phyloP scores from a whole-genome alignment of 2,888 invertebrate genomes.

The Blastobasis lacticolella region DNA sequence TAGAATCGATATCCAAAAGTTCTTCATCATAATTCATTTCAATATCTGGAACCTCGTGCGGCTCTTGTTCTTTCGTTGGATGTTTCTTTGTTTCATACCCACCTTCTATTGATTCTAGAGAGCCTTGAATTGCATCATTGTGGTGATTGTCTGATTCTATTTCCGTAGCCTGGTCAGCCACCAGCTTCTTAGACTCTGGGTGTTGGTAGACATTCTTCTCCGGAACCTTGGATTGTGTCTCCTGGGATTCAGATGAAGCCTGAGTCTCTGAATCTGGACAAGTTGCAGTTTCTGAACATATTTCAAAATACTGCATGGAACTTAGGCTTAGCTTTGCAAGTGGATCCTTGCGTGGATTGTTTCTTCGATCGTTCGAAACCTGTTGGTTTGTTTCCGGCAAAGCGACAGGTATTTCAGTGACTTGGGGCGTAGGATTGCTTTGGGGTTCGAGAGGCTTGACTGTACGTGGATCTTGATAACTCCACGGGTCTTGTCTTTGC shows the following conservation, averaged over 20 bases:
- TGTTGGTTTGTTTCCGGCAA: not conserved
- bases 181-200: not conserved
- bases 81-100: not conserved
- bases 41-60: not conserved
- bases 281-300: not conserved
- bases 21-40: not conserved
- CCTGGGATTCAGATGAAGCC: not conserved
- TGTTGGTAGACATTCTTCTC: no score
- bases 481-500: not conserved
- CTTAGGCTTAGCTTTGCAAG: not conserved
- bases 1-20: not conserved
- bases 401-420: not conserved
- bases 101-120: no score
- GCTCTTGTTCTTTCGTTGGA: not conserved
- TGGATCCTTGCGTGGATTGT: not conserved
- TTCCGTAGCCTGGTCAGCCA: not conserved
- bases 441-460: not conserved
- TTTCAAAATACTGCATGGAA: no score
- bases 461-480: not conserved
- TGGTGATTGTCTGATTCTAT: not conserved
- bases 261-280: not conserved
- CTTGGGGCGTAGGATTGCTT: not conserved
- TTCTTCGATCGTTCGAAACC: not conserved
- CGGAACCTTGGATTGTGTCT: not conserved
- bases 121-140: not conserved